These are phyloP conservation scores for Tetraodon nigroviridis DNA, from an alignment of 2,113 vertebrate genomes.

Conservation along the genomic window DNA sequence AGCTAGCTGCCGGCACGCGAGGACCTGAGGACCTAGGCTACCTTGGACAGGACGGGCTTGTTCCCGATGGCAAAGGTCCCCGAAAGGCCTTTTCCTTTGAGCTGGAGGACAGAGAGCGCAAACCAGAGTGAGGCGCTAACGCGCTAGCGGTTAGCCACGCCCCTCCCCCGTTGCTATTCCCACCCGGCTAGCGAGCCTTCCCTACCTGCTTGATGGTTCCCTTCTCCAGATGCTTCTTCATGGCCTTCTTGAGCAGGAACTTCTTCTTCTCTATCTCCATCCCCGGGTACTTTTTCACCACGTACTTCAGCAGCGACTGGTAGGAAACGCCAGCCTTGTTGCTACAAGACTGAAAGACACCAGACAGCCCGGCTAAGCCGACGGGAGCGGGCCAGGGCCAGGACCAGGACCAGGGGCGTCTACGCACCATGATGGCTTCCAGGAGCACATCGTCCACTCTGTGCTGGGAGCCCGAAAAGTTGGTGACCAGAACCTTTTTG, in stretches of 20 bases:
- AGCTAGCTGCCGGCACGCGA: too few species aligned
- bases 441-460: slow-evolving; percentile 92
- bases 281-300: slow-evolving; percentile 88
- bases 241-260: slow-evolving; percentile 89
- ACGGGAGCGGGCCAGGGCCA: too few species aligned
- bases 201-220: slow-evolving; percentile 88
- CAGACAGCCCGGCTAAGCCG: not conserved
- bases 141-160: too few species aligned
- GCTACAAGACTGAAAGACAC: slow-evolving; percentile 79
- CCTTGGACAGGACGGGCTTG: slow-evolving; percentile 79
- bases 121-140: not conserved
- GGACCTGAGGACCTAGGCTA: too few species aligned
- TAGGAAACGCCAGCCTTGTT: slow-evolving; percentile 86
- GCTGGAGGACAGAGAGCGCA: slow-evolving; percentile 40
- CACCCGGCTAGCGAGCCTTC: not conserved
- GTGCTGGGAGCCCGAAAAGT: slow-evolving; percentile 84
- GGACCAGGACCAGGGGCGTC: not conserved
- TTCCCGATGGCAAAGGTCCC: slow-evolving; percentile 93
- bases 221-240: slow-evolving; percentile 91
- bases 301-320: slow-evolving; percentile 89
- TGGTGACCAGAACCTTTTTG: slow-evolving; percentile 85
- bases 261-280: slow-evolving; percentile 90
- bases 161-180: too few species aligned
- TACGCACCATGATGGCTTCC: slow-evolving; percentile 87
- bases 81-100: slow-evolving; percentile 95